Evolutionary conservation across 1,140 invertebrate genomes (phyloP).

Genomic region (Manduca sexta): DNA sequence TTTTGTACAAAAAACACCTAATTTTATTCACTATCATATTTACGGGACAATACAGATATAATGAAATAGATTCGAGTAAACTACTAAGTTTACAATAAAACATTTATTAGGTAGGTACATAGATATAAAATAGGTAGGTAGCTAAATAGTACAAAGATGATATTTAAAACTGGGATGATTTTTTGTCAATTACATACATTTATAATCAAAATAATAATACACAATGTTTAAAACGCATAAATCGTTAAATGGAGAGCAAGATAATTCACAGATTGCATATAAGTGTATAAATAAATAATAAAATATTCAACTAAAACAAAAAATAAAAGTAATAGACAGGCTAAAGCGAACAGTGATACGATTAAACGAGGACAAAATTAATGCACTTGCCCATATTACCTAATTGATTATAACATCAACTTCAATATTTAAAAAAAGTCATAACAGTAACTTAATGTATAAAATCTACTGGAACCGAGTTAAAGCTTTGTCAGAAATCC

Average conservation of each 20-base stretch:
- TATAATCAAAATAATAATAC: slow-evolving; percentile 18
- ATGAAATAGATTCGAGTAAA: slow-evolving; percentile 59
- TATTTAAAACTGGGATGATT: slow-evolving; percentile 53
- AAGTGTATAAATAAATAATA: slow-evolving; percentile 70
- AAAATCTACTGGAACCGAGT: slow-evolving; percentile 71
- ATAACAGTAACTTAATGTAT: slow-evolving; percentile 72
- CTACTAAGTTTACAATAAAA: slow-evolving; percentile 67
- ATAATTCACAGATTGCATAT: slow-evolving; percentile 41
- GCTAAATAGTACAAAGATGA: slow-evolving; percentile 49
- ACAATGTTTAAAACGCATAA: slow-evolving; percentile 19
- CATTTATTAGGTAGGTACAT: slow-evolving; percentile 64
- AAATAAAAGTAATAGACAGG: slow-evolving; percentile 62
- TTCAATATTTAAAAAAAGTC: slow-evolving; percentile 66
- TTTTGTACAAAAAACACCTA: slow-evolving; percentile 67
- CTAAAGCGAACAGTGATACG: slow-evolving; percentile 64
- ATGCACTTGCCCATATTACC: slow-evolving; percentile 70
- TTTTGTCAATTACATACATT: slow-evolving; percentile 23
- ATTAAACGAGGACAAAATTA: slow-evolving; percentile 65
- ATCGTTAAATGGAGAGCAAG: slow-evolving; percentile 48
- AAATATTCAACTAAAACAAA: slow-evolving; percentile 72
- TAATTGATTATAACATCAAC: slow-evolving; percentile 72
- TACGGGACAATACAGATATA: slow-evolving; percentile 62
- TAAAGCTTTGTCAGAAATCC: slow-evolving; percentile 71
- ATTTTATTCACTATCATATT: slow-evolving; percentile 44
- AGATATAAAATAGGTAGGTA: slow-evolving; percentile 63